Evolutionary conservation across 2,113 vertebrate genomes (phyloP).

Genomic region (Pluvianellus socialis): DNA sequence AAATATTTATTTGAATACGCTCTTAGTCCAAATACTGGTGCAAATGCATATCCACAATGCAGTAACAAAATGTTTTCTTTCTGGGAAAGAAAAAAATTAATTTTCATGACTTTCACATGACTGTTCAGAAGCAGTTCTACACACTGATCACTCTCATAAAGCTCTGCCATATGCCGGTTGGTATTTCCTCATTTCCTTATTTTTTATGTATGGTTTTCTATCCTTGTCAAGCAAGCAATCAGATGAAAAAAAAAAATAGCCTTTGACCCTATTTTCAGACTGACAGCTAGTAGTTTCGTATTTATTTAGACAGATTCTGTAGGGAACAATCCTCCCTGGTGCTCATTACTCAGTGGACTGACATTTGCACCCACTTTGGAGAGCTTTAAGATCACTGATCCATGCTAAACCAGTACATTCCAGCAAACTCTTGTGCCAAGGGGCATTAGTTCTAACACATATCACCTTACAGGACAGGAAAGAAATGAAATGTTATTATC

Average conservation of each 20-base stretch:
- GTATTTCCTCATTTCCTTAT: constrained; percentile 32
- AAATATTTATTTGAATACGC: neutral
- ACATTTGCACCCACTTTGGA: constrained; percentile 66
- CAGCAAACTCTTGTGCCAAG: constrained; percentile 51
- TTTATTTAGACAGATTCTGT: constrained; percentile 59
- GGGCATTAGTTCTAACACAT: constrained; percentile 57
- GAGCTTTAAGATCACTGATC: constrained; percentile 69
- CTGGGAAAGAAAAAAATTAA: neutral
- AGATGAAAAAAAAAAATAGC: constrained; percentile 4
- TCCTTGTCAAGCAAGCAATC: constrained; percentile 30
- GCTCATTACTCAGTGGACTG: constrained; percentile 56
- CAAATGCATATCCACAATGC: neutral
- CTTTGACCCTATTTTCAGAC: constrained; percentile 32
- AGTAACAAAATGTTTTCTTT: neutral
- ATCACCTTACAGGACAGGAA: constrained; percentile 48
- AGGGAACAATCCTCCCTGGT: constrained; percentile 21
- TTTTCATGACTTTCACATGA: neutral
- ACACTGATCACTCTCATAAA: neutral
- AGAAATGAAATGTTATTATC: constrained; percentile 35
- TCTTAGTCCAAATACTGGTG: neutral
- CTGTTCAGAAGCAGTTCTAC: neutral
- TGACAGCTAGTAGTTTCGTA: neutral
- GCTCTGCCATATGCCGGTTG: neutral
- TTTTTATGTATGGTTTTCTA: constrained; percentile 8
- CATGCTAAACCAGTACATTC: constrained; percentile 65